Evolutionary conservation across 2,113 vertebrate species (phyloP).

Genomic region (Taxidea taxus): DNA sequence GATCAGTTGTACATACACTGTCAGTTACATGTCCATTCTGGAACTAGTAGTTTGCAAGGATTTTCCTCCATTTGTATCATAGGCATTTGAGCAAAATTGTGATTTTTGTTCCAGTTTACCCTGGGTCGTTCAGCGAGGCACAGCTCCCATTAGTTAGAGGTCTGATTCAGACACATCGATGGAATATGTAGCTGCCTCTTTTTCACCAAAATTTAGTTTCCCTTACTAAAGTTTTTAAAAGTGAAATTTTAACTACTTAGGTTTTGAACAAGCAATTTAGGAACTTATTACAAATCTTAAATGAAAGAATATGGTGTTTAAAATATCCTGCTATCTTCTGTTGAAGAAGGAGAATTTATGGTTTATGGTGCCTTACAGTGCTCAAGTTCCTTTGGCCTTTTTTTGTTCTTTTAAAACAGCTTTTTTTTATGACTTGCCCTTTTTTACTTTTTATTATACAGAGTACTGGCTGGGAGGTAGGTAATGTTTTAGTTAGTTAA

Average conservation of each 20-base stretch:
- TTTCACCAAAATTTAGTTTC: not conserved
- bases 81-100: not conserved
- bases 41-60: not conserved
- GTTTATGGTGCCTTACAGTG: constrained; percentile 58
- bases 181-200: not conserved
- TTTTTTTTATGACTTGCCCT: constrained; percentile 85
- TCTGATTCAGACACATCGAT: not conserved
- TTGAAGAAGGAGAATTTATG: constrained; percentile 44
- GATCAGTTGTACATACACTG: not conserved
- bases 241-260: constrained; percentile 13
- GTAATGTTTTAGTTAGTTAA: constrained; percentile 91
- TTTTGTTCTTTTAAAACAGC: constrained; percentile 68
- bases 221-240: constrained; percentile 33
- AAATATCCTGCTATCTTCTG: constrained; percentile 41
- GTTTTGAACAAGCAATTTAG: constrained; percentile 11
- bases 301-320: constrained; percentile 36
- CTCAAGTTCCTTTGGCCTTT: constrained; percentile 81
- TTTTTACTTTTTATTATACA: constrained; percentile 96
- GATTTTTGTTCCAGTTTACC: not conserved
- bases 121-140: not conserved
- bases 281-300: constrained; percentile 1
- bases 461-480: constrained; percentile 99
- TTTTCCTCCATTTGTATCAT: not conserved
- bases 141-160: not conserved
- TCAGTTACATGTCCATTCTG: not conserved